phyloP scores from a whole-genome alignment of 2,797 vertebrate species.

The Bradypodion ventrale region DNA sequence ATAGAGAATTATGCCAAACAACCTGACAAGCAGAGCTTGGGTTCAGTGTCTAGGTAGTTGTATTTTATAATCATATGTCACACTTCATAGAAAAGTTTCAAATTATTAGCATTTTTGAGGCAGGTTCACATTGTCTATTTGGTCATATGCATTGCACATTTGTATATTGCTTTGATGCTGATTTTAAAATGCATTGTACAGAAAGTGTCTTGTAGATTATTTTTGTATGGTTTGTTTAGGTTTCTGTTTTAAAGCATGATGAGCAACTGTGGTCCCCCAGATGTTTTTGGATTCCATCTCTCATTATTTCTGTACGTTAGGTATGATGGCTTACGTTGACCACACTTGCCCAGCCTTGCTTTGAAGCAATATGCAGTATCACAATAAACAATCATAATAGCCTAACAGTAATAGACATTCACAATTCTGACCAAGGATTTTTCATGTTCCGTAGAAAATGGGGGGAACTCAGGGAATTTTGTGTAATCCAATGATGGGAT shows the following conservation, averaged over 20 bases:
- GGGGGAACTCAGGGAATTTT: slow-evolving; percentile 68
- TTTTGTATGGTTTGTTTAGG: background rate
- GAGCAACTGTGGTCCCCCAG: too few species aligned
- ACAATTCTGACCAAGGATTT: slow-evolving; percentile 13
- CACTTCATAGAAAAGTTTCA: slow-evolving; percentile 56
- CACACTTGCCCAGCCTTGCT: slow-evolving; percentile 21
- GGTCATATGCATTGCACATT: slow-evolving; percentile 51
- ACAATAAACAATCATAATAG: slow-evolving; percentile 48
- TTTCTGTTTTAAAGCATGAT: slow-evolving; percentile 4
- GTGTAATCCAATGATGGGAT: slow-evolving; percentile 68
- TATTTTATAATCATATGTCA: slow-evolving; percentile 45
- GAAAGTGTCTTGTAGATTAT: slow-evolving; percentile 51
- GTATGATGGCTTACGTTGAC: too few species aligned
- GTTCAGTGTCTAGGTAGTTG: slow-evolving; percentile 36
- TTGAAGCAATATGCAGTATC: slow-evolving; percentile 62
- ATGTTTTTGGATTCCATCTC: too few species aligned
- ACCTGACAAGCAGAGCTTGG: slow-evolving; percentile 2
- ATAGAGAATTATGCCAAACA: slow-evolving; percentile 27
- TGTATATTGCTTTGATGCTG: slow-evolving; percentile 51
- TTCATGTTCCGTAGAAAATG: slow-evolving; percentile 5
- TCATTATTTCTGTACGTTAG: too few species aligned
- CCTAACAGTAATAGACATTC: slow-evolving; percentile 47
- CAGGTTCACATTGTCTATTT: slow-evolving; percentile 49
- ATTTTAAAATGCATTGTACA: slow-evolving; percentile 47
- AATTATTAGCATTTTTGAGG: slow-evolving; percentile 53